Evolutionary conservation across 2,888 invertebrate species (phyloP).

Genomic region (Ectemnius lituratus): DNA sequence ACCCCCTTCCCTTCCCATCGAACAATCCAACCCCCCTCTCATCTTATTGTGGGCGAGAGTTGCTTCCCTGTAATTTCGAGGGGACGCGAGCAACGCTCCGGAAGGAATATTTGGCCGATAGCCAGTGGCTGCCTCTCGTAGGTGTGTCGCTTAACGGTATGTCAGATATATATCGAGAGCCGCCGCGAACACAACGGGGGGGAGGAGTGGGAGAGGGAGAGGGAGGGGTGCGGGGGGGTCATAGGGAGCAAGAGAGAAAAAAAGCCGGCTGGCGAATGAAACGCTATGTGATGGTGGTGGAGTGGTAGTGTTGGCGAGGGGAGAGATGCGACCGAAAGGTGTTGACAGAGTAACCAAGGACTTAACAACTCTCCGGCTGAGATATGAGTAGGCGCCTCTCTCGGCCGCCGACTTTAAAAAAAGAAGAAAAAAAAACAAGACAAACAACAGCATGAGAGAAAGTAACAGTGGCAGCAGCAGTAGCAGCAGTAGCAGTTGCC

Average conservation of each 20-base stretch:
- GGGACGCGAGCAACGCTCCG: constrained; percentile 21
- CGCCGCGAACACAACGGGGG: neutral
- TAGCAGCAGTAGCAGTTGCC: too few species aligned
- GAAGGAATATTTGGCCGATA: constrained; percentile 34
- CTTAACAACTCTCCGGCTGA: neutral
- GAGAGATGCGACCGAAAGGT: neutral
- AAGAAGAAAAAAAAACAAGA: neutral
- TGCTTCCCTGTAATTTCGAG: neutral
- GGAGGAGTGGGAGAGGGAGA: too few species aligned
- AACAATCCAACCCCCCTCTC: too few species aligned
- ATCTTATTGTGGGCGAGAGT: neutral
- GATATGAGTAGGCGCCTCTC: neutral
- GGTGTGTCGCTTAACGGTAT: constrained; percentile 10
- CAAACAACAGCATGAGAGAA: neutral
- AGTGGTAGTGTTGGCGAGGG: neutral
- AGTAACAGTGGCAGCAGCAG: too few species aligned
- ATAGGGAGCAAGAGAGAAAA: constrained; percentile 8
- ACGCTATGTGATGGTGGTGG: too few species aligned
- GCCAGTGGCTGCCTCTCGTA: constrained; percentile 23
- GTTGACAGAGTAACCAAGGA: constrained; percentile 7
- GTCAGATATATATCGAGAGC: neutral
- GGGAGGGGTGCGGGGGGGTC: too few species aligned
- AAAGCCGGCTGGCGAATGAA: constrained; percentile 5
- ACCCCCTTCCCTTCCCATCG: too few species aligned
- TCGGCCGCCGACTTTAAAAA: too few species aligned